phyloP scores from a whole-genome alignment of 1,140 invertebrate genomes.

The Nautilus pompilius region DNA sequence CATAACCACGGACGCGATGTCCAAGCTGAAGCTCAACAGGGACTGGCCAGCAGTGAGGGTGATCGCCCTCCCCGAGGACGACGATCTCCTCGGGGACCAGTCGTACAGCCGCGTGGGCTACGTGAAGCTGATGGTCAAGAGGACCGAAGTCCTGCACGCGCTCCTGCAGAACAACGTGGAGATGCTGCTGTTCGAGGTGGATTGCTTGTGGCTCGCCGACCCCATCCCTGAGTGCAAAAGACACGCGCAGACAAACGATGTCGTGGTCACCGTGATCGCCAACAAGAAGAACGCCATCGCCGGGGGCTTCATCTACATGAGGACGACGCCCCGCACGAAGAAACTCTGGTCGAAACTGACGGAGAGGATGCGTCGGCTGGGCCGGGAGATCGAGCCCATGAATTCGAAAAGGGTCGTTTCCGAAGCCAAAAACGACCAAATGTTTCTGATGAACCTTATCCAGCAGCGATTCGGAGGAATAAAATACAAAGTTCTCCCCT shows the following conservation, averaged over 20 bases:
- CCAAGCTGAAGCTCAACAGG: slow-evolving; percentile 17
- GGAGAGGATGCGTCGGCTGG: slow-evolving; percentile 14
- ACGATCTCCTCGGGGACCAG: slow-evolving; percentile 20
- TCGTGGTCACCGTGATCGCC: slow-evolving; percentile 26
- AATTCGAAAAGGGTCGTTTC: slow-evolving; percentile 7
- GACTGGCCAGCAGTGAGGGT: slow-evolving; percentile 31
- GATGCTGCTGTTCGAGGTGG: slow-evolving; percentile 42
- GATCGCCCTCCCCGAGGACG: slow-evolving; percentile 12
- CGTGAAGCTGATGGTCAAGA: slow-evolving; percentile 30
- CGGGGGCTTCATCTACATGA: slow-evolving; percentile 32
- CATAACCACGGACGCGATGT: slow-evolving; percentile 25
- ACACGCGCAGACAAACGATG: slow-evolving; percentile 12
- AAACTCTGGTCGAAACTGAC: slow-evolving; percentile 24
- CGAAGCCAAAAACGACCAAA: slow-evolving; percentile 31
- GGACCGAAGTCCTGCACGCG: slow-evolving; percentile 24
- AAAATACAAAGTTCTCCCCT: slow-evolving; percentile 19
- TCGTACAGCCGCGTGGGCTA: slow-evolving; percentile 34
- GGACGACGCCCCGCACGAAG: slow-evolving; percentile 21
- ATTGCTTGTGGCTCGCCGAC: slow-evolving; percentile 36
- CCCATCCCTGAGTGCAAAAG: slow-evolving; percentile 20
- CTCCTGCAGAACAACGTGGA: slow-evolving; percentile 23
- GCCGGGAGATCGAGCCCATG: slow-evolving; percentile 13
- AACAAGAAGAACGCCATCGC: slow-evolving; percentile 14
- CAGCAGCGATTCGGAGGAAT: slow-evolving; percentile 9
- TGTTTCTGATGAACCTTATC: not conserved